Evolutionary conservation across 2,113 vertebrate genomes (phyloP).

Genomic region (Dipodomys merriami): DNA sequence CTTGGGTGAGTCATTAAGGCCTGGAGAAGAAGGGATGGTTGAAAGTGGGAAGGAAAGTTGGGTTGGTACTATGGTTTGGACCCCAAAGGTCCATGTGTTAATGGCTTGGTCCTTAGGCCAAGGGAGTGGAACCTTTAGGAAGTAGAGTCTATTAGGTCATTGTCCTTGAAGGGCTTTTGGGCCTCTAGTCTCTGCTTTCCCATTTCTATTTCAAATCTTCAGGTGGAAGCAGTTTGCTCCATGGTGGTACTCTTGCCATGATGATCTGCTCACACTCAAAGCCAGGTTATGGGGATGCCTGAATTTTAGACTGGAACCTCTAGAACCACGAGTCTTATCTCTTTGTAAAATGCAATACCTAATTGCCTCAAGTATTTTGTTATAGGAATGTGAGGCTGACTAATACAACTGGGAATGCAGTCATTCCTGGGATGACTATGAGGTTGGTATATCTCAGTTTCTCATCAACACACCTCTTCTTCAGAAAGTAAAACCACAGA

Average conservation of each 20-base stretch:
- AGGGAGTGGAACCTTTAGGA: neutral
- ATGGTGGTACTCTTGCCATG: neutral
- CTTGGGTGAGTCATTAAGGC: neutral
- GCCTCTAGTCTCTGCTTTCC: neutral
- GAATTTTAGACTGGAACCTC: neutral
- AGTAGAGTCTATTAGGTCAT: neutral
- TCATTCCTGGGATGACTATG: neutral
- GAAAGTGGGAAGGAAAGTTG: neutral
- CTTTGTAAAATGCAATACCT: neutral
- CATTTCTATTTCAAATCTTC: neutral
- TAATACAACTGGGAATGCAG: neutral
- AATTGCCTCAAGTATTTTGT: neutral
- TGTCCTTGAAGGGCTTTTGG: neutral
- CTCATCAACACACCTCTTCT: neutral
- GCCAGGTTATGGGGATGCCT: neutral
- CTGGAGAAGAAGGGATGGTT: neutral
- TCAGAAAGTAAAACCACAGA: neutral
- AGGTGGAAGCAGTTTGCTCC: neutral
- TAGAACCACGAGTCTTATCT: neutral
- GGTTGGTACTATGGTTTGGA: neutral
- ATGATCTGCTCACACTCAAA: neutral
- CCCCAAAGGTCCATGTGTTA: neutral
- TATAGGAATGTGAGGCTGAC: neutral
- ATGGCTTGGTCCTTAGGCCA: neutral
- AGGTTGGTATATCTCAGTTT: neutral